Conservation (phyloP, 2,113 vertebrate species). For the Leucoraja erinaceus region DNA sequence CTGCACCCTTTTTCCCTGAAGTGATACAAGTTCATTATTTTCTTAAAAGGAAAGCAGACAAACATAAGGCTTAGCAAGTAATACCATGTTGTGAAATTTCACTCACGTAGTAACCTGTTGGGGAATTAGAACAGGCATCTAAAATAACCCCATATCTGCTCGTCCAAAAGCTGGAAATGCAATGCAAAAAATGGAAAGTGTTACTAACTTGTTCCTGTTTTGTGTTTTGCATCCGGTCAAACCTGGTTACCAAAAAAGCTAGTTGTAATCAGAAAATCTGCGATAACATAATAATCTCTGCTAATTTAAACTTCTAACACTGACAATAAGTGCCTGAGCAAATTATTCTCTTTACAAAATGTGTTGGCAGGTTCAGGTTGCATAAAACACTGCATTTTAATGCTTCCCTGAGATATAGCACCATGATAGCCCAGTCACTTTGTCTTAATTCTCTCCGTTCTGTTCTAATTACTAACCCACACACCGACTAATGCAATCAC, state of each 20-base stretch:
- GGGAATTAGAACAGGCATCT: background rate
- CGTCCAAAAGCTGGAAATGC: background rate
- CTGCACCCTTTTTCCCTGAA: conserved; percentile 27
- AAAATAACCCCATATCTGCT: background rate
- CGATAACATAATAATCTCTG: background rate
- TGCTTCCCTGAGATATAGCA: conserved; percentile 30
- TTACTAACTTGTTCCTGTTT: too few relatives aligned
- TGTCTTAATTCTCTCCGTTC: background rate
- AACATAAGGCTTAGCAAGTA: background rate
- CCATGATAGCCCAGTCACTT: background rate
- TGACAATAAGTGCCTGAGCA: background rate
- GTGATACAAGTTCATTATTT: background rate
- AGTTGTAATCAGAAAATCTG: background rate
- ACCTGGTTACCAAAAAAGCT: background rate
- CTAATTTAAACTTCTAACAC: conserved; percentile 18
- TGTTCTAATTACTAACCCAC: background rate
- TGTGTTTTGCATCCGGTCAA: background rate
- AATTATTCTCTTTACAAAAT: background rate
- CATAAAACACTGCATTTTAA: background rate
- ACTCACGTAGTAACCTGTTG: background rate
- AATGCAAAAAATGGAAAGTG: too few relatives aligned
- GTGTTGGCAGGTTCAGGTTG: conserved; percentile 19
- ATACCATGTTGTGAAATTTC: background rate
- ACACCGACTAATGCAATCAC: background rate
- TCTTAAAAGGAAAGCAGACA: background rate